Conservation (phyloP, 2,888 invertebrate species). For the Ormyrus labotus region DNA sequence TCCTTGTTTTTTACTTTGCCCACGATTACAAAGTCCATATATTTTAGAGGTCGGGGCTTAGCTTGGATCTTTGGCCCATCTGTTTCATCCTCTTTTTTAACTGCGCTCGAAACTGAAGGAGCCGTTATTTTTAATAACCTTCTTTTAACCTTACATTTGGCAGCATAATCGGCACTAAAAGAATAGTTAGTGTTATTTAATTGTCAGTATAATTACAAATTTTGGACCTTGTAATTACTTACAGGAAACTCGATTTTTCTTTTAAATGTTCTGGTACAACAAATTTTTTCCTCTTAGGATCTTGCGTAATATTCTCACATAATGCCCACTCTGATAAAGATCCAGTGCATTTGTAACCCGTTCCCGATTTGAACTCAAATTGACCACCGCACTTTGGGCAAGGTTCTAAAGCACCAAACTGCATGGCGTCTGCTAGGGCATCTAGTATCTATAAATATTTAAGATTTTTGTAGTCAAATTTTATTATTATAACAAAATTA, state of each 20-base stretch:
- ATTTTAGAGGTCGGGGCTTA: conserved; percentile 83
- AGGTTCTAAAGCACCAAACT: conserved; percentile 88
- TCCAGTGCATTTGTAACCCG: conserved; percentile 91
- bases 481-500: neutral
- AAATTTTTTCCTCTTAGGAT: conserved; percentile 85
- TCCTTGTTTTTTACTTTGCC: conserved; percentile 80
- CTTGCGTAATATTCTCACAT: conserved; percentile 84
- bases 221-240: conserved; percentile 60
- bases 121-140: conserved; percentile 79
- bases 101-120: conserved; percentile 74
- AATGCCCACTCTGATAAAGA: conserved; percentile 92
- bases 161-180: conserved; percentile 75
- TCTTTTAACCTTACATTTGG: conserved; percentile 79
- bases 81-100: conserved; percentile 78
- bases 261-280: conserved; percentile 82
- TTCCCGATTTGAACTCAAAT: conserved; percentile 81
- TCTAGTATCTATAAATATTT: conserved; percentile 81
- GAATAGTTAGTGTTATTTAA: neutral
- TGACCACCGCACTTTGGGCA: conserved; percentile 90
- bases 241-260: conserved; percentile 78
- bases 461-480: neutral
- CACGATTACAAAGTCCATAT: conserved; percentile 86
- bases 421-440: conserved; percentile 88
- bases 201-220: conserved; percentile 11
- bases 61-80: conserved; percentile 80